Conservation (phyloP, 2,888 invertebrate species). For the Chrysolina oricalcia region DNA sequence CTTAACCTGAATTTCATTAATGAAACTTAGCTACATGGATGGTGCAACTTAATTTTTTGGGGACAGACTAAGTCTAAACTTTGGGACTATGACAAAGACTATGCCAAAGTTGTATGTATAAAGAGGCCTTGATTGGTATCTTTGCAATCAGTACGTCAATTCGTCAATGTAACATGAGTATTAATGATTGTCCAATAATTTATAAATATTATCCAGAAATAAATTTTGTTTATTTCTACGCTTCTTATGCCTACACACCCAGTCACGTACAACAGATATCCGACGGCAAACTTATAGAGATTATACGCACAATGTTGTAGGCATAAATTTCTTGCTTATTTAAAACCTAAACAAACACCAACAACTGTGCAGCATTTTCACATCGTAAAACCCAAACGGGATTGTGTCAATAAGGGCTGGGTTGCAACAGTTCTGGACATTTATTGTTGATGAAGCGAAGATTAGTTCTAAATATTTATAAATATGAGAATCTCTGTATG, state of each 20-base stretch:
- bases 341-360: slow-evolving; percentile 15
- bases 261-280: slow-evolving; percentile 8
- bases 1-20: too few relatives aligned
- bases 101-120: too few relatives aligned
- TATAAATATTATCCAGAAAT: neutral
- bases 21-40: too few relatives aligned
- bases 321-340: slow-evolving; percentile 10
- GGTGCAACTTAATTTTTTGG: too few relatives aligned
- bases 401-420: neutral
- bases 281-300: neutral
- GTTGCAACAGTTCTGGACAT: neutral
- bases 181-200: neutral
- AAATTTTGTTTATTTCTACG: neutral
- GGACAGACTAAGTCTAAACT: too few relatives aligned
- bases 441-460: neutral
- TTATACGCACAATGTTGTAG: neutral
- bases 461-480: neutral
- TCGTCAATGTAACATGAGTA: neutral
- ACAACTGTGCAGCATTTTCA: slow-evolving; percentile 22
- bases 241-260: neutral
- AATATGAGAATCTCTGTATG: neutral
- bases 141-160: neutral
- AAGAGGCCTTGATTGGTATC: too few relatives aligned
- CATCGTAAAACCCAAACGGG: neutral
- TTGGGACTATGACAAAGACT: too few relatives aligned